Evolutionary conservation across 2,113 vertebrate species (phyloP).

Genomic region (Kryptolebias marmoratus): DNA sequence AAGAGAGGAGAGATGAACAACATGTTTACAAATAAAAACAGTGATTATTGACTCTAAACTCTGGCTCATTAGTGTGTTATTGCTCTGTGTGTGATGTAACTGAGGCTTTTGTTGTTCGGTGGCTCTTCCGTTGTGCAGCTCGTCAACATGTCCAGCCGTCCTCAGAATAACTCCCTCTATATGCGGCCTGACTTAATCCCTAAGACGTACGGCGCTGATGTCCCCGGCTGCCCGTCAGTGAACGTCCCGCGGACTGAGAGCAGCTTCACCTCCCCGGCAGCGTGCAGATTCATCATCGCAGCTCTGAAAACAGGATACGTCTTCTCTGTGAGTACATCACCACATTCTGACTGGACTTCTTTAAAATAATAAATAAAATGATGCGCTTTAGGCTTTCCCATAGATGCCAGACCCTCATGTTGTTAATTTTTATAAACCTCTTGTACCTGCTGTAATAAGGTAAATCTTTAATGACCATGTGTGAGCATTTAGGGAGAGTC

Average conservation of each 20-base stretch:
- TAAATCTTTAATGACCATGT: background rate
- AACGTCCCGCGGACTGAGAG: constrained; percentile 61
- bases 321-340: constrained; percentile 64
- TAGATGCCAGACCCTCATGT: background rate
- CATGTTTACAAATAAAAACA: background rate
- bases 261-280: constrained; percentile 32
- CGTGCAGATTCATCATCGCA: constrained; percentile 38
- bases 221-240: constrained; percentile 39
- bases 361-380: background rate
- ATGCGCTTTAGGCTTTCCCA: too few species aligned
- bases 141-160: constrained; percentile 11
- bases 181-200: constrained; percentile 77
- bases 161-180: constrained; percentile 74
- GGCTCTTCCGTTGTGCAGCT: constrained; percentile 1
- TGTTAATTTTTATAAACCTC: background rate
- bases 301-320: constrained; percentile 19
- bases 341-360: background rate
- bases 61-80: background rate
- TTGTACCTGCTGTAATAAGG: background rate
- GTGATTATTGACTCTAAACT: too few species aligned
- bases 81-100: background rate
- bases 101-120: background rate
- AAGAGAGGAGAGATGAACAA: background rate
- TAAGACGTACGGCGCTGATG: constrained; percentile 51
- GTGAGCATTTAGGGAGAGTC: background rate